These are phyloP conservation scores for Rhagoletis zephyria DNA, from an alignment of 1,140 invertebrate species.

Conservation along the genomic window DNA sequence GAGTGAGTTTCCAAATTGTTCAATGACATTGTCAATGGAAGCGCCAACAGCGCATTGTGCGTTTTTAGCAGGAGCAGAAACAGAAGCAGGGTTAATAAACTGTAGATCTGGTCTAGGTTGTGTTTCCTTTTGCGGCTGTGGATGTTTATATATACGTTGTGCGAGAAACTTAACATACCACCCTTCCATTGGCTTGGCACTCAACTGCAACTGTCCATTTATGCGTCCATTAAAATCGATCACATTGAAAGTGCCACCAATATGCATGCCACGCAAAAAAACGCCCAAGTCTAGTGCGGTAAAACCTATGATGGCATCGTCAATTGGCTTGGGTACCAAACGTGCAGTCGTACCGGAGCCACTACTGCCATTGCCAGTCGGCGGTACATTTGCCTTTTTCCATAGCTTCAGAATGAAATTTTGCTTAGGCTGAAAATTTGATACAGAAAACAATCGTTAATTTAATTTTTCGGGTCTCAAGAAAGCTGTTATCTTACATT, in stretches of 20 bases:
- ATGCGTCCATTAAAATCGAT: constrained; percentile 78
- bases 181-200: constrained; percentile 58
- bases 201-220: constrained; percentile 78
- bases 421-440: constrained; percentile 77
- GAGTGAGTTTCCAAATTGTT: constrained; percentile 65
- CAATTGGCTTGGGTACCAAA: constrained; percentile 73
- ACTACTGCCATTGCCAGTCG: not conserved
- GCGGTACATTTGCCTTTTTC: constrained; percentile 72
- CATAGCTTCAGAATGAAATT: constrained; percentile 78
- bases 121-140: not conserved
- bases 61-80: not conserved
- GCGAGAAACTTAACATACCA: constrained; percentile 11
- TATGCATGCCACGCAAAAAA: constrained; percentile 72
- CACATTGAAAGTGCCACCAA: constrained; percentile 79
- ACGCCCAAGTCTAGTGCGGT: constrained; percentile 77
- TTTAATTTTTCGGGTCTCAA: too few relatives aligned
- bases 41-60: not conserved
- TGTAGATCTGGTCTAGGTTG: not conserved
- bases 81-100: too few relatives aligned
- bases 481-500: too few relatives aligned
- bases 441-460: too few relatives aligned
- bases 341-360: constrained; percentile 56
- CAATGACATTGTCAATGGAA: constrained; percentile 56
- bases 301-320: constrained; percentile 77
- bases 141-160: constrained; percentile 40